Evolutionary conservation across 1,140 invertebrate genomes (phyloP).

Genomic region (Drosophila paulistorum): DNA sequence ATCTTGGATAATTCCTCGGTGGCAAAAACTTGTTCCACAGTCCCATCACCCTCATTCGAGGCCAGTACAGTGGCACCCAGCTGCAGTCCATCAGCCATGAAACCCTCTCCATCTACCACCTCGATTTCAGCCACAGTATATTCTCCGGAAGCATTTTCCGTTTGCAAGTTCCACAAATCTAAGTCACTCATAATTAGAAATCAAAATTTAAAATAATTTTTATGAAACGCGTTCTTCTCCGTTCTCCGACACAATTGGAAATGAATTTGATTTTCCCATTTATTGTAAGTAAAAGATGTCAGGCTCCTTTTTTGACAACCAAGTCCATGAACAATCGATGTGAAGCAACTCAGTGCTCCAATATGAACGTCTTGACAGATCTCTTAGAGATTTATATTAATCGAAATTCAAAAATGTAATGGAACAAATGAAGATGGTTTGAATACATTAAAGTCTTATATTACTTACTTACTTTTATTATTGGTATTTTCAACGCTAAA

Average conservation of each 20-base stretch:
- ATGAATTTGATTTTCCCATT: constrained; percentile 12
- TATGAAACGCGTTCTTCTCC: neutral
- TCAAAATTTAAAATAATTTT: neutral
- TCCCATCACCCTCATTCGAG: constrained; percentile 38
- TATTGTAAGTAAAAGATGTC: neutral
- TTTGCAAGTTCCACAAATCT: neutral
- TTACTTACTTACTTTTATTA: too few relatives aligned
- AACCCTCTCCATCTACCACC: constrained; percentile 35
- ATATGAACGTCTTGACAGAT: neutral
- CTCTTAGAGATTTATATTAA: too few relatives aligned
- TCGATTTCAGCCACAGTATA: constrained; percentile 59
- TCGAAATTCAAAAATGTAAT: too few relatives aligned
- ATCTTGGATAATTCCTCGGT: constrained; percentile 45
- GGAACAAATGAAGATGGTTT: too few relatives aligned
- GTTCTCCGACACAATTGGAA: constrained; percentile 5
- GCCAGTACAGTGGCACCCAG: constrained; percentile 54
- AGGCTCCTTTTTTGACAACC: constrained; percentile 24
- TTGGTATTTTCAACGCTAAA: too few relatives aligned
- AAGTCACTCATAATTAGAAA: constrained; percentile 10
- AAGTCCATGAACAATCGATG: constrained; percentile 17
- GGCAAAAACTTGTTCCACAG: constrained; percentile 27
- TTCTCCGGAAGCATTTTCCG: constrained; percentile 22
- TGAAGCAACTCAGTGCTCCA: neutral
- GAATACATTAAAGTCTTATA: too few relatives aligned
- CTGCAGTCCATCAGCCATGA: constrained; percentile 38